A percentile compares a stretch with the other conserved stretches of the same genome.
Evolutionary conservation across 2,888 invertebrate species (phyloP).

Genomic region (Heliconius ethilla): DNA sequence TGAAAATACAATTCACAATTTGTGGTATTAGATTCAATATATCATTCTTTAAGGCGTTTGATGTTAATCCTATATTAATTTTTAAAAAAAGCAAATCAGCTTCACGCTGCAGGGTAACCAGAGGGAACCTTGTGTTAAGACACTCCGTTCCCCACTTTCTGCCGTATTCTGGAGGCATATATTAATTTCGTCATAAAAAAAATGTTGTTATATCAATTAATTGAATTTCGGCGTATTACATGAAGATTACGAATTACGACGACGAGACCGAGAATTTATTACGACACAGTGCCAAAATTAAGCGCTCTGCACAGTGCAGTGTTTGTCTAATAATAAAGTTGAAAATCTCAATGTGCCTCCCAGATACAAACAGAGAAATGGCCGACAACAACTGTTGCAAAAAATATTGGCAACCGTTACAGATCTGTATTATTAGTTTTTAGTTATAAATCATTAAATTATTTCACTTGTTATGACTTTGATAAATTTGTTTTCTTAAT

Average conservation of each 20-base stretch:
- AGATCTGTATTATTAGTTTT: conserved; percentile 4
- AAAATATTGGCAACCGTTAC: conserved; percentile 30
- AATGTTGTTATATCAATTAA: neutral
- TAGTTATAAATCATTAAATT: conserved; percentile 15
- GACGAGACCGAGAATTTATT: conserved; percentile 34
- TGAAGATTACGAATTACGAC: conserved; percentile 32
- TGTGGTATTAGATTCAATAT: neutral
- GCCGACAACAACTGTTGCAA: conserved; percentile 21
- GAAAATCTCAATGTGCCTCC: conserved; percentile 31
- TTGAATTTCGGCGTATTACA: conserved; percentile 32
- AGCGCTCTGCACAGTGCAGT: conserved; percentile 25
- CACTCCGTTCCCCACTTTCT: neutral
- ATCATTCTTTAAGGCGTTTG: neutral
- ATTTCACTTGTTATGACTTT: conserved; percentile 4
- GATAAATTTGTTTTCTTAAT: neutral
- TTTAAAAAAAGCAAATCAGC: no score
- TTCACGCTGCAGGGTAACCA: no score
- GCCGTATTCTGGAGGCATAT: no score
- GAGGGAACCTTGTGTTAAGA: no score
- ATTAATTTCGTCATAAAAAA: no score
- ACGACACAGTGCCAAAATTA: conserved; percentile 38
- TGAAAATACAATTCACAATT: neutral
- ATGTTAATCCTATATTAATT: neutral
- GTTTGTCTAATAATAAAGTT: conserved; percentile 43
- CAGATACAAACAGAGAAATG: conserved; percentile 35